Conservation (phyloP, 2,113 vertebrate species). For the Barnardius zonarius region DNA sequence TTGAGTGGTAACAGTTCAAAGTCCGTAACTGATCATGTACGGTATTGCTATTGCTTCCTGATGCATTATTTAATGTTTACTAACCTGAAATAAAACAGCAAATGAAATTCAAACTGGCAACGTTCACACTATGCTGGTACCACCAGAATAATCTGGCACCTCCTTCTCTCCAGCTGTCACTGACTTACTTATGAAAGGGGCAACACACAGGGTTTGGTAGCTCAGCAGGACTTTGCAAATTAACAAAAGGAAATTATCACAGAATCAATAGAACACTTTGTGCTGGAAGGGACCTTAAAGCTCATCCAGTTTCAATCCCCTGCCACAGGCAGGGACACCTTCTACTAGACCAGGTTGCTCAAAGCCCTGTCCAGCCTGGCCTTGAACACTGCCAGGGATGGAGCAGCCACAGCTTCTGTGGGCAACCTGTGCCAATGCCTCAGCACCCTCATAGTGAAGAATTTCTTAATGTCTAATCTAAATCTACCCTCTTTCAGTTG, state of each 20-base stretch:
- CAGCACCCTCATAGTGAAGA: not conserved
- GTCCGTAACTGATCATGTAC: not conserved
- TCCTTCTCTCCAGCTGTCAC: not conserved
- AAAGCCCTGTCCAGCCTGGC: not conserved
- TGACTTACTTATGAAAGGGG: accelerated
- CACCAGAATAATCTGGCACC: not conserved
- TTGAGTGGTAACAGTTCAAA: not conserved
- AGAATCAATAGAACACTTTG: not conserved
- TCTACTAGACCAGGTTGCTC: not conserved
- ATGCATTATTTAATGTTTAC: not conserved
- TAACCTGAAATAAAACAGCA: not conserved
- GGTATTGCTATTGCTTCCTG: not conserved
- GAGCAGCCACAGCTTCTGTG: not conserved
- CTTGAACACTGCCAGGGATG: not conserved
- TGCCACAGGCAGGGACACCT: not conserved
- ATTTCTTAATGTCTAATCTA: not conserved
- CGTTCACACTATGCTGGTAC: accelerated
- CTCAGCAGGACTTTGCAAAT: not conserved
- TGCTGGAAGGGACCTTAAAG: not conserved
- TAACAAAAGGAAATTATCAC: accelerated
- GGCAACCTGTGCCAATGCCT: not conserved
- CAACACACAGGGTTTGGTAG: too few species aligned
- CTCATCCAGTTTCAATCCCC: not conserved
- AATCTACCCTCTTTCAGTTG: not conserved
- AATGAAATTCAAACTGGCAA: not conserved